Evolutionary conservation across 2,888 invertebrate species (phyloP).

Genomic region (Eupithecia centaureata): DNA sequence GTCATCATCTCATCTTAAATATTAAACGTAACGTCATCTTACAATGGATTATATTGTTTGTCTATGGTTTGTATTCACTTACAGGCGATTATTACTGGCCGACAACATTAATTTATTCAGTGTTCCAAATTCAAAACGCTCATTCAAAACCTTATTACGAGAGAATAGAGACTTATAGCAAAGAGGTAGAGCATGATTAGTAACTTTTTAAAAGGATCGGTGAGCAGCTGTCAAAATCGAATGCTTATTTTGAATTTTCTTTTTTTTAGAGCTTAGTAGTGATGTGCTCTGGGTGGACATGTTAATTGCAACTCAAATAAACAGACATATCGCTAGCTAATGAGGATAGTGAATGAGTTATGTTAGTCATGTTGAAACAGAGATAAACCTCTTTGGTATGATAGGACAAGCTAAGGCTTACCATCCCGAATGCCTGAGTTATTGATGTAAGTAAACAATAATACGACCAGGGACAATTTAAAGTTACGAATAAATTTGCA

Average conservation of each 20-base stretch:
- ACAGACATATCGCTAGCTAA: constrained; percentile 75
- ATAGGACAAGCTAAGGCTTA: constrained; percentile 21
- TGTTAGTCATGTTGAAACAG: constrained; percentile 31
- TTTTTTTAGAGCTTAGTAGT: constrained; percentile 49
- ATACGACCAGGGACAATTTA: too few relatives aligned
- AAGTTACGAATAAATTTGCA: too few relatives aligned
- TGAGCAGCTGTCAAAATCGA: constrained; percentile 54
- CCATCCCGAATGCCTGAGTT: background rate
- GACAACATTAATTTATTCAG: constrained; percentile 47
- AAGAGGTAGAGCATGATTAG: constrained; percentile 42
- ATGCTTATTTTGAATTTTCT: constrained; percentile 43
- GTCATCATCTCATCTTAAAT: constrained; percentile 50
- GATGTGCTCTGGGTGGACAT: constrained; percentile 68
- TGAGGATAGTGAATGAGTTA: constrained; percentile 59
- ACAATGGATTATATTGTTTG: constrained; percentile 56
- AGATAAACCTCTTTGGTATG: constrained; percentile 36
- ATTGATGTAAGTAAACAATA: background rate
- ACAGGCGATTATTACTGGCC: constrained; percentile 53
- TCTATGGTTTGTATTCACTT: constrained; percentile 55
- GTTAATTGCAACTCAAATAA: constrained; percentile 81
- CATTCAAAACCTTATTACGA: constrained; percentile 50
- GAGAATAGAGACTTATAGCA: constrained; percentile 38
- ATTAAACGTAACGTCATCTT: constrained; percentile 54
- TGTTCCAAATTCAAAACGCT: constrained; percentile 31
- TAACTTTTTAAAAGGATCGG: constrained; percentile 51